These are phyloP conservation scores for Sinocyclocheilus maitianheensis DNA, from an alignment of 2,113 vertebrate species.

Conservation along the genomic window DNA sequence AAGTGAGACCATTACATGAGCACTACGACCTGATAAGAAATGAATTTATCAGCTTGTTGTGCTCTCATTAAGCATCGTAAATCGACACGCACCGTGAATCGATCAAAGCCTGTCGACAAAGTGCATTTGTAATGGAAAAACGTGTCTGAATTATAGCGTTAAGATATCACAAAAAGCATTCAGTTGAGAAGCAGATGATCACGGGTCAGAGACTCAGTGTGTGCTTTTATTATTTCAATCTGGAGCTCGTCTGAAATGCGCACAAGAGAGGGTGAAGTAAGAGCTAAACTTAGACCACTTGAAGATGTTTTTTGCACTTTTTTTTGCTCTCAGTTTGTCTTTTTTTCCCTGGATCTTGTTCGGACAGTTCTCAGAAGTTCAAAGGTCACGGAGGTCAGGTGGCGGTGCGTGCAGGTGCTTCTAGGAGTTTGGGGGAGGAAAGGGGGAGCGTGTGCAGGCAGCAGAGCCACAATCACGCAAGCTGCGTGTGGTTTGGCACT, in stretches of 20 bases:
- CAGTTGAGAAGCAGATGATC: constrained; percentile 6
- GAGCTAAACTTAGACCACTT: constrained; percentile 7
- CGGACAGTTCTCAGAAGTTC: constrained; percentile 12
- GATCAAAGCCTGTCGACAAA: neutral
- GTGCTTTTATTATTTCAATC: constrained; percentile 40
- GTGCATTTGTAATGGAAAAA: constrained; percentile 28
- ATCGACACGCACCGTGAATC: neutral
- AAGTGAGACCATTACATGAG: constrained; percentile 5
- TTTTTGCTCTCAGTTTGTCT: constrained; percentile 6
- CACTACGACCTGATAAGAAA: neutral
- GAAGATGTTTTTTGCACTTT: neutral
- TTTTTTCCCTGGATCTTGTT: neutral
- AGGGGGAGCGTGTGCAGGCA: constrained; percentile 42
- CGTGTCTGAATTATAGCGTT: neutral
- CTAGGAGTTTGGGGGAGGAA: neutral
- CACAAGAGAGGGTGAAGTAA: constrained; percentile 10
- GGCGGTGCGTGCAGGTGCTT: constrained; percentile 70
- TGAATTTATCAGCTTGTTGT: neutral
- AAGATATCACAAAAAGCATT: constrained; percentile 12
- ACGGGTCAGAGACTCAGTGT: neutral
- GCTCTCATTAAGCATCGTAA: neutral
- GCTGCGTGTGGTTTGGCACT: constrained; percentile 76
- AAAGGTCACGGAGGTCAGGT: constrained; percentile 48
- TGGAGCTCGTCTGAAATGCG: constrained; percentile 15
- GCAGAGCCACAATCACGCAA: constrained; percentile 75